phyloP scores from a whole-genome alignment of 2,113 vertebrate genomes.

The Festucalex cinctus region DNA sequence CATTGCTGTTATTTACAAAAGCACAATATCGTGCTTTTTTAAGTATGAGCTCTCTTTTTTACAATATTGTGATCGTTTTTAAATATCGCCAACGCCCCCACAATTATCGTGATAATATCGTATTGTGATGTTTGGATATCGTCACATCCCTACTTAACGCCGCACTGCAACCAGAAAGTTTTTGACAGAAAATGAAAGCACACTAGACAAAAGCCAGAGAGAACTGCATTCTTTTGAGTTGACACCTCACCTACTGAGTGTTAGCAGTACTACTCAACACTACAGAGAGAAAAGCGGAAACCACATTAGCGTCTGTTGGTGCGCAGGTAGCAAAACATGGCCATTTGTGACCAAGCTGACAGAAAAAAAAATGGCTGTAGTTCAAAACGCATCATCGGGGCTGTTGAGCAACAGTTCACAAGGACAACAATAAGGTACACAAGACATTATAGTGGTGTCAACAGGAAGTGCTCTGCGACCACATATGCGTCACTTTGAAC shows the following conservation, averaged over 20 bases:
- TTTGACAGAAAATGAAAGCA: slow-evolving; percentile 34
- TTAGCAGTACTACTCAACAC: slow-evolving; percentile 43
- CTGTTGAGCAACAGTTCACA: slow-evolving; percentile 20
- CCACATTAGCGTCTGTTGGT: slow-evolving; percentile 38
- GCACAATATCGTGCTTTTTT: too few relatives aligned
- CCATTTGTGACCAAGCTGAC: slow-evolving; percentile 45
- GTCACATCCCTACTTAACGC: slow-evolving; percentile 44
- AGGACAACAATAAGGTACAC: slow-evolving; percentile 31
- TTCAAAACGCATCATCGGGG: slow-evolving; percentile 17
- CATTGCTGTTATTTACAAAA: too few relatives aligned
- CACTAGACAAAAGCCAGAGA: slow-evolving; percentile 22
- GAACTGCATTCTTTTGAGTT: slow-evolving; percentile 15
- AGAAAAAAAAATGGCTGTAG: slow-evolving; percentile 34
- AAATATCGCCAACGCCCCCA: too few relatives aligned
- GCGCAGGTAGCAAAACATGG: slow-evolving; percentile 1
- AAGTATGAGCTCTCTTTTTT: too few relatives aligned
- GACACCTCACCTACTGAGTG: slow-evolving; percentile 64
- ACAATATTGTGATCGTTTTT: too few relatives aligned
- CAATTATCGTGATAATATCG: too few relatives aligned
- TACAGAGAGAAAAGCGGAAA: slow-evolving; percentile 64
- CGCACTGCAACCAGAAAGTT: slow-evolving; percentile 49
- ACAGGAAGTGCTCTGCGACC: slow-evolving; percentile 54
- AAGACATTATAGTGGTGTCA: slow-evolving; percentile 52
- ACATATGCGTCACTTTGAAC: slow-evolving; percentile 41
- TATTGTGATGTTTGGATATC: too few relatives aligned